Conservation (phyloP, 92 coral and sea anemone species). For the Siderastrea radians region DNA sequence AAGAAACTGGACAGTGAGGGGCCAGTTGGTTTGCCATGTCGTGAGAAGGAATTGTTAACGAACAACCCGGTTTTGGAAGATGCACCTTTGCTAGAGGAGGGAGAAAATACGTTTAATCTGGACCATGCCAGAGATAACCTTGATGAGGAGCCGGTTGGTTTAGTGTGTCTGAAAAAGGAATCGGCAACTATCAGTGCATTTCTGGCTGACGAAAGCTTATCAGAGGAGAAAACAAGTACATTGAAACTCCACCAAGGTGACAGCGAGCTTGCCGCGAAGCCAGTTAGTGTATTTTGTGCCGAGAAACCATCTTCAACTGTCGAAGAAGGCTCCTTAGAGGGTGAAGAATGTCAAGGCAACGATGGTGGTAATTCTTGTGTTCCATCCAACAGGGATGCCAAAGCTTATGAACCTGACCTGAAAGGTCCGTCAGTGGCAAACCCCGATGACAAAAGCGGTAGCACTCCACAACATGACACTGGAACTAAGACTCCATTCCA, state of each 20-base stretch:
- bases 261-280: not conserved
- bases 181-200: not conserved
- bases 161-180: not conserved
- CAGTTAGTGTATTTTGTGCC: not conserved
- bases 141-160: not conserved
- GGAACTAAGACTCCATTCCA: not conserved
- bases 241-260: not conserved
- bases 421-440: not conserved
- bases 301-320: not conserved
- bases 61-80: not conserved
- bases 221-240: not conserved
- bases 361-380: not conserved
- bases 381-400: not conserved
- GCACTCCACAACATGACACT: not conserved
- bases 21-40: not conserved
- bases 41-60: not conserved
- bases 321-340: not conserved
- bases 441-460: not conserved
- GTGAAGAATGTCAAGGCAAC: not conserved
- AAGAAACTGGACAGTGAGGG: not conserved
- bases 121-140: not conserved
- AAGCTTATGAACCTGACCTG: not conserved
- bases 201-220: not conserved
- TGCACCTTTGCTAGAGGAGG: not conserved
- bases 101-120: not conserved